These are phyloP conservation scores for Ammodytes marinus DNA, from an alignment of 2,113 vertebrate species.

Conservation along the genomic window DNA sequence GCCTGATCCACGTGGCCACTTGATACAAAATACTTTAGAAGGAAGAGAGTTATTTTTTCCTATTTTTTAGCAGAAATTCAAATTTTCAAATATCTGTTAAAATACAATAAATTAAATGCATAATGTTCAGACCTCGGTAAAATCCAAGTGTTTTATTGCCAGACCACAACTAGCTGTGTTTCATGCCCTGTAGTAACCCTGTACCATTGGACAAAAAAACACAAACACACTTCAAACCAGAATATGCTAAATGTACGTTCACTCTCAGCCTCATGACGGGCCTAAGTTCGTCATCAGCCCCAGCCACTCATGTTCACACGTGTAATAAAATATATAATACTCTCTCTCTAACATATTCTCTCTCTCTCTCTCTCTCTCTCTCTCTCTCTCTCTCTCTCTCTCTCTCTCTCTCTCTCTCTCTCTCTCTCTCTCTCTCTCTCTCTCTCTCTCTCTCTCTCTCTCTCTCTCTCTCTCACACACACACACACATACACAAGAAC, in stretches of 20 bases:
- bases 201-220: not conserved
- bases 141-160: slow-evolving; percentile 39
- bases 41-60: not conserved
- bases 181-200: slow-evolving; percentile 56
- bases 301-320: not conserved
- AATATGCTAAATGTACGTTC: not conserved
- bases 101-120: not conserved
- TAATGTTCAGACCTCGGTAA: slow-evolving; percentile 29
- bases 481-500: not conserved
- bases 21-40: not conserved
- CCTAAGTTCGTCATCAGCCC: not conserved
- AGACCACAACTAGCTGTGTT: not conserved
- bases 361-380: no score
- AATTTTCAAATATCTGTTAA: not conserved
- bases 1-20: not conserved
- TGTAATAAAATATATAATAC: not conserved
- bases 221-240: not conserved
- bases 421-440: no score
- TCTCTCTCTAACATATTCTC: no score
- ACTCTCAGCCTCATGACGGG: slow-evolving; percentile 11
- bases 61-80: not conserved
- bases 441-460: no score
- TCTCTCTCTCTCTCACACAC: not conserved
- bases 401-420: no score
- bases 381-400: no score